phyloP scores from a whole-genome alignment of 2,888 invertebrate species.

The Melitaea athalia region DNA sequence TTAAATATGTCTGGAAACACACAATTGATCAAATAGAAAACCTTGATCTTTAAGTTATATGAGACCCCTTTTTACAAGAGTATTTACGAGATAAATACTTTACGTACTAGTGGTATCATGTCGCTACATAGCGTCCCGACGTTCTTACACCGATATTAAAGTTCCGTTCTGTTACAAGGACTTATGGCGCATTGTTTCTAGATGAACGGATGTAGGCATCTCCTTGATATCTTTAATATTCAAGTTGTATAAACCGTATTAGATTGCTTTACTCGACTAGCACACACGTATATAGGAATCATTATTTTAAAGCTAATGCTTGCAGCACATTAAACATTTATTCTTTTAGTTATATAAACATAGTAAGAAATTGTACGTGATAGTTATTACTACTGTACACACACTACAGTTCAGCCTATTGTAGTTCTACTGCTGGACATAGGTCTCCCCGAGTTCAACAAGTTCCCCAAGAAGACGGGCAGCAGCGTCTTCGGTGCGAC shows the following conservation, averaged over 20 bases:
- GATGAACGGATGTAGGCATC: conserved; percentile 46
- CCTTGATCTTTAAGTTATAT: conserved; percentile 15
- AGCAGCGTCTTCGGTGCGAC: too few species aligned
- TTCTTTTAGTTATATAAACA: too few species aligned
- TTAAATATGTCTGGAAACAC: conserved; percentile 52
- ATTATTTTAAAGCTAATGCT: background rate
- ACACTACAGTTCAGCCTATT: too few species aligned
- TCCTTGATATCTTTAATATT: conserved; percentile 44
- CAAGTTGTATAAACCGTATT: background rate
- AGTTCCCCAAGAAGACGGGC: too few species aligned
- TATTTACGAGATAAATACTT: conserved; percentile 35
- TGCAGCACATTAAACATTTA: background rate
- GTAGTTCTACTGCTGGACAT: too few species aligned
- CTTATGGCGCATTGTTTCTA: conserved; percentile 51
- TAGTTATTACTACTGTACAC: too few species aligned
- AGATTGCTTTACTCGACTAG: background rate
- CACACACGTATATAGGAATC: background rate
- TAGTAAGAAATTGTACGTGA: too few species aligned
- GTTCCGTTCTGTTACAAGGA: conserved; percentile 46
- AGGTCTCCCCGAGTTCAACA: too few species aligned
- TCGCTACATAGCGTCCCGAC: conserved; percentile 40
- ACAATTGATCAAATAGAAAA: conserved; percentile 1
- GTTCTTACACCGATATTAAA: conserved; percentile 51
- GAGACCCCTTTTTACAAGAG: conserved; percentile 21
- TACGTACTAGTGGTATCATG: conserved; percentile 43